Conservation (phyloP, 2,113 vertebrate genomes). For the Phyllostomus hastatus region DNA sequence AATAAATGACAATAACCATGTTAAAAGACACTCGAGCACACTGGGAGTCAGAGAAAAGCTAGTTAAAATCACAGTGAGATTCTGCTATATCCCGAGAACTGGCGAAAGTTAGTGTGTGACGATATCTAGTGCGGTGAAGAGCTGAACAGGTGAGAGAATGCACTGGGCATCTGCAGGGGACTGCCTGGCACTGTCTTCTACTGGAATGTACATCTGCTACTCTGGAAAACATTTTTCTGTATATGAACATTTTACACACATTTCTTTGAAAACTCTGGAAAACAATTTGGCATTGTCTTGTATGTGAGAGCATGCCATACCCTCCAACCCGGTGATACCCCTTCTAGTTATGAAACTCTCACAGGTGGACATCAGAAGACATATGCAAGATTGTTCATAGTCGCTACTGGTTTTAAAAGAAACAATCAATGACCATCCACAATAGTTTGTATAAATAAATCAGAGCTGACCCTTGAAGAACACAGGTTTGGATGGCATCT, state of each 20-base stretch:
- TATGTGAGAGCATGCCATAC: not conserved
- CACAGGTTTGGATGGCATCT: not conserved
- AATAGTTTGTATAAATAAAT: not conserved
- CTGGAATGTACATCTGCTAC: not conserved
- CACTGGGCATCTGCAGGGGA: not conserved
- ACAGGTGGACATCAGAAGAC: not conserved
- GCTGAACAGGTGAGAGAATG: not conserved
- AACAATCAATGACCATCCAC: not conserved
- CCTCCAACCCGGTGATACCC: not conserved
- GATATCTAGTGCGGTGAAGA: not conserved
- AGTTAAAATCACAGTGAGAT: not conserved
- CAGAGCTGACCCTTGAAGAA: not conserved
- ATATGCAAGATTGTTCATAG: not conserved
- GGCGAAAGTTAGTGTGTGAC: not conserved
- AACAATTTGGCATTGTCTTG: not conserved
- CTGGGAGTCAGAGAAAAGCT: not conserved
- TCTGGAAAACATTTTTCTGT: not conserved
- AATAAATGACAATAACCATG: not conserved
- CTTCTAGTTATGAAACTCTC: not conserved
- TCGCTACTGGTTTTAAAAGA: not conserved
- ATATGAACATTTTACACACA: not conserved
- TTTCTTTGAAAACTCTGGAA: not conserved
- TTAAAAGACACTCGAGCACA: not conserved
- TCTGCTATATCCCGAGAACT: not conserved
- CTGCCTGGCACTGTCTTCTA: not conserved